phyloP scores from a whole-genome alignment of 2,113 vertebrate genomes.

The Catagonus wagneri region DNA sequence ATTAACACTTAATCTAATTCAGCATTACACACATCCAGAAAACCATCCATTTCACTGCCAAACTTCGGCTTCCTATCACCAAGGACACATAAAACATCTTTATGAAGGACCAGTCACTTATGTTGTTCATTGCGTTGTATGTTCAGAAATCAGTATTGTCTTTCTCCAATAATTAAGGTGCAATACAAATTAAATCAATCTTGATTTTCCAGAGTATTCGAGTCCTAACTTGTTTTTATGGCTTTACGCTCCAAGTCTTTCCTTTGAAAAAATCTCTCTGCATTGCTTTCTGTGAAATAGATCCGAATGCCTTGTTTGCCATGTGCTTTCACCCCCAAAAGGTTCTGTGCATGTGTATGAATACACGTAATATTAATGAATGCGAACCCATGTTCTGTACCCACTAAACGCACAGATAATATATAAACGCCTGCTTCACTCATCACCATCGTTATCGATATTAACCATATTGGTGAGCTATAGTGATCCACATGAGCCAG shows the following conservation, averaged over 20 bases:
- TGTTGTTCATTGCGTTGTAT: background rate
- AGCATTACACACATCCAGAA: background rate
- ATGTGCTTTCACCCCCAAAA: conserved; percentile 9
- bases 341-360: conserved; percentile 71
- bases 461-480: background rate
- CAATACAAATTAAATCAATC: conserved; percentile 62
- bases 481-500: conserved; percentile 31
- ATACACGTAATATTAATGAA: conserved; percentile 59
- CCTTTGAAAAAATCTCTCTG: conserved; percentile 44
- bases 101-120: background rate
- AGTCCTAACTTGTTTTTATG: conserved; percentile 50
- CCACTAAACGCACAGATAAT: conserved; percentile 38
- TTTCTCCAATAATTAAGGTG: conserved; percentile 68
- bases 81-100: rapidly evolving
- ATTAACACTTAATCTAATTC: conserved; percentile 18
- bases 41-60: background rate
- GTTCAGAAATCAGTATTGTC: conserved; percentile 63
- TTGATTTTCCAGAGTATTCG: conserved; percentile 58
- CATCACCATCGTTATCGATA: background rate
- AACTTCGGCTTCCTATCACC: background rate
- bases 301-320: conserved; percentile 54
- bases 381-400: conserved; percentile 51
- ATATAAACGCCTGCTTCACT: conserved; percentile 57
- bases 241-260: conserved; percentile 70
- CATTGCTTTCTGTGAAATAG: conserved; percentile 28